Evolutionary conservation across 2,797 vertebrate species (phyloP).

Genomic region (Sciurus vulgaris): DNA sequence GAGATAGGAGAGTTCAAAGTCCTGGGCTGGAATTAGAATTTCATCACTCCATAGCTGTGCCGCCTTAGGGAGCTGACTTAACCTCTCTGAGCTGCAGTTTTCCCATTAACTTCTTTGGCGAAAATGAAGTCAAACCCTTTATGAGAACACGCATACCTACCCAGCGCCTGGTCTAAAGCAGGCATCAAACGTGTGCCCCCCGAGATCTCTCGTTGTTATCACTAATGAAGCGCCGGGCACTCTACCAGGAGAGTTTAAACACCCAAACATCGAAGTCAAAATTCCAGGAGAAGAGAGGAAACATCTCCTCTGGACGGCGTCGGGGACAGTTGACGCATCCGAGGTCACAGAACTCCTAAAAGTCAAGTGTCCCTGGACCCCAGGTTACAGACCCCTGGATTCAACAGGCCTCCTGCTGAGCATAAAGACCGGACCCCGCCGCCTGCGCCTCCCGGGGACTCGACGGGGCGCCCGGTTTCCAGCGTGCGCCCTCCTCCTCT

Average conservation of each 20-base stretch:
- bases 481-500: neutral
- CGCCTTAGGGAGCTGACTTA: neutral
- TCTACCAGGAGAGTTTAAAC: neutral
- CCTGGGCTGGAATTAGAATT: neutral
- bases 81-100: neutral
- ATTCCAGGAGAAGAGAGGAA: neutral
- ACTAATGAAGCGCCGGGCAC: neutral
- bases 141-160: neutral
- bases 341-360: neutral
- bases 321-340: neutral
- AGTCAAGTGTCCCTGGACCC: neutral
- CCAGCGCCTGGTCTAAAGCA: neutral
- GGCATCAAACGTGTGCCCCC: neutral
- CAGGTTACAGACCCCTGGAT: neutral
- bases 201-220: no score
- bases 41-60: neutral
- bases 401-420: neutral
- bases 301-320: no score
- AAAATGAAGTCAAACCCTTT: neutral
- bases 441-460: neutral
- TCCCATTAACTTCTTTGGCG: neutral
- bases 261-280: neutral
- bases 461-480: neutral
- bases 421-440: neutral
- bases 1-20: neutral